phyloP scores from a whole-genome alignment of 2,113 vertebrate species.

The Sardina pilchardus region DNA sequence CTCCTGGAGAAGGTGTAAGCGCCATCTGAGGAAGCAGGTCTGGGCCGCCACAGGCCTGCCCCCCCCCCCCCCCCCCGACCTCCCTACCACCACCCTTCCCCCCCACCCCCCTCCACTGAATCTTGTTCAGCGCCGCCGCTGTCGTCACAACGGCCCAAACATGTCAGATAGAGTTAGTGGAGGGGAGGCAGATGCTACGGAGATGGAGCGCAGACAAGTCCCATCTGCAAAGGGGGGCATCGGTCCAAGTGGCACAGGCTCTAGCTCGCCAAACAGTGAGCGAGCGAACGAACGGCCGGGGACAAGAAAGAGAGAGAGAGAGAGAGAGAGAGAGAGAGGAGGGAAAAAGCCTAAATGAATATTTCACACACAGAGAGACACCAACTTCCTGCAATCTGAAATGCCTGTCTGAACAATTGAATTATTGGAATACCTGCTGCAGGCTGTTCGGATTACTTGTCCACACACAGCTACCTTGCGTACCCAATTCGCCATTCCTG shows the following conservation, averaged over 20 bases:
- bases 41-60: neutral
- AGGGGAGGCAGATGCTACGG: constrained; percentile 24
- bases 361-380: constrained; percentile 59
- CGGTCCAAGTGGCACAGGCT: constrained; percentile 47
- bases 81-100: neutral
- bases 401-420: constrained; percentile 53
- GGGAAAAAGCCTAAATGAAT: constrained; percentile 62
- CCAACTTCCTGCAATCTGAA: constrained; percentile 53
- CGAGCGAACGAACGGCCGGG: neutral
- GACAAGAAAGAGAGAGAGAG: neutral
- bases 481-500: neutral
- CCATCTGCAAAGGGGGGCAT: constrained; percentile 36
- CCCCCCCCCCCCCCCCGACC: neutral
- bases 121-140: constrained; percentile 1
- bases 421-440: constrained; percentile 27
- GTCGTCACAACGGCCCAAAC: constrained; percentile 55
- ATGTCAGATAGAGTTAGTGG: constrained; percentile 49
- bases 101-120: neutral
- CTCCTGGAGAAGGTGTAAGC: neutral
- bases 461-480: neutral
- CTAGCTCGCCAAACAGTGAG: constrained; percentile 30
- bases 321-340: neutral
- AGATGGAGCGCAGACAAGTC: constrained; percentile 41
- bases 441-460: constrained; percentile 38
- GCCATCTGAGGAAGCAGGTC: neutral